phyloP scores from a whole-genome alignment of 35 echinoderm and acorn worm genomes.

The Ophioderma brevispina region DNA sequence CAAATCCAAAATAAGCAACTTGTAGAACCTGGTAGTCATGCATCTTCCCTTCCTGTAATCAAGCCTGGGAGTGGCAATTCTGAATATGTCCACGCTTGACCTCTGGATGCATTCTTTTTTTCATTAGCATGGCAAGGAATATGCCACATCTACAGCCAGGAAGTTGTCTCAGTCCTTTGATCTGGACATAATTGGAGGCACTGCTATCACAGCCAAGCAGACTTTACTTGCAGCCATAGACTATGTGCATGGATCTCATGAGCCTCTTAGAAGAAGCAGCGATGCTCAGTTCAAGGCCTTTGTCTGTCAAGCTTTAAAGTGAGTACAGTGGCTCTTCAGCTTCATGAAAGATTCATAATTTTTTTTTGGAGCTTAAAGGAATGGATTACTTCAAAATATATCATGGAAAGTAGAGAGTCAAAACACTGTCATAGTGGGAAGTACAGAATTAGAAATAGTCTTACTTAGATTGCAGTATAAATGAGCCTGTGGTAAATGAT shows the following conservation, averaged over 20 bases:
- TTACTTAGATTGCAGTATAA: too few species aligned
- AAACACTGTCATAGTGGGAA: too few species aligned
- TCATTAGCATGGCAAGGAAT: slow-evolving; percentile 80
- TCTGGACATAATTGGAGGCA: slow-evolving; percentile 91
- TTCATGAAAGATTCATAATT: neutral
- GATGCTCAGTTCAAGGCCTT: slow-evolving; percentile 94
- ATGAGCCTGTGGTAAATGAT: too few species aligned
- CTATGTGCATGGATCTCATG: slow-evolving; percentile 61
- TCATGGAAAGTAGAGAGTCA: too few species aligned
- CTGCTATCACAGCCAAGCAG: slow-evolving; percentile 93
- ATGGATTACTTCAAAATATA: too few species aligned
- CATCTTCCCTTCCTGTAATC: too few species aligned
- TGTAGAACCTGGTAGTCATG: too few species aligned
- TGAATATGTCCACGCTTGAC: too few species aligned
- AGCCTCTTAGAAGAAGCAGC: slow-evolving; percentile 75
- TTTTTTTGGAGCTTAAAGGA: neutral
- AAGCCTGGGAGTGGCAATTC: too few species aligned
- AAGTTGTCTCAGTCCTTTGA: slow-evolving; percentile 89
- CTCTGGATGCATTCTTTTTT: too few species aligned
- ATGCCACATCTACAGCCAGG: slow-evolving; percentile 81
- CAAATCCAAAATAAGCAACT: too few species aligned
- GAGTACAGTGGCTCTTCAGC: neutral
- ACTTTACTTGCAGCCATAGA: slow-evolving; percentile 85
- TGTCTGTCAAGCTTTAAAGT: slow-evolving; percentile 93
- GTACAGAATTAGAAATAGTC: too few species aligned